Conservation (phyloP, 2,797 vertebrate genomes). For the Eulemur mongoz region DNA sequence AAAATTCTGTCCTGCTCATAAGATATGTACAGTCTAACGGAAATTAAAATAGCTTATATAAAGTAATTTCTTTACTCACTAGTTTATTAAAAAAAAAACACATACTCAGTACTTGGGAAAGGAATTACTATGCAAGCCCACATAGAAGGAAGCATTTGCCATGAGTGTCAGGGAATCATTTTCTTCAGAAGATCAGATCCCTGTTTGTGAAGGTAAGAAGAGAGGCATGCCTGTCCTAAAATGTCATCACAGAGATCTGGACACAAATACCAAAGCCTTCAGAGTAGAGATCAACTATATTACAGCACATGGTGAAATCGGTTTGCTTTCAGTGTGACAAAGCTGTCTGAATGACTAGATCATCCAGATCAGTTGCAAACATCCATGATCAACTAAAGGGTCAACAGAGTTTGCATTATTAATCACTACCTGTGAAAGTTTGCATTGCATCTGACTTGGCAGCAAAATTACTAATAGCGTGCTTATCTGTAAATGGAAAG, state of each 20-base stretch:
- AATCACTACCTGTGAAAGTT: background rate
- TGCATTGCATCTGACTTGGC: background rate
- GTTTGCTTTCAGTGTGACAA: background rate
- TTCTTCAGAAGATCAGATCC: background rate
- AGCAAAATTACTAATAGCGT: background rate
- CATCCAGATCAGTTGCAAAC: background rate
- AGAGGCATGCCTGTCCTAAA: background rate
- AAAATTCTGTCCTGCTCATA: background rate
- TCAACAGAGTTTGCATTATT: background rate
- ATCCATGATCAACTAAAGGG: background rate
- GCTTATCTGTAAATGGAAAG: background rate
- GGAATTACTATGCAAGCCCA: background rate
- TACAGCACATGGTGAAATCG: background rate
- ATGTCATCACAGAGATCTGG: background rate
- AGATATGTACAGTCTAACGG: background rate
- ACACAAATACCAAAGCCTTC: background rate
- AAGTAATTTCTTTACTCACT: background rate
- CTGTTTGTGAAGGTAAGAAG: background rate
- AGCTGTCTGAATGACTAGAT: background rate
- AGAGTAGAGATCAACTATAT: background rate
- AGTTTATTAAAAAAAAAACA: background rate
- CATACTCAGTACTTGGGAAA: background rate
- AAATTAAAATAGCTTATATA: background rate
- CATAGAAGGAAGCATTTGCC: background rate
- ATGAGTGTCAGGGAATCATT: background rate